These are phyloP conservation scores for Bombus soroeensis DNA, from an alignment of 1,140 invertebrate species.

Conservation along the genomic window DNA sequence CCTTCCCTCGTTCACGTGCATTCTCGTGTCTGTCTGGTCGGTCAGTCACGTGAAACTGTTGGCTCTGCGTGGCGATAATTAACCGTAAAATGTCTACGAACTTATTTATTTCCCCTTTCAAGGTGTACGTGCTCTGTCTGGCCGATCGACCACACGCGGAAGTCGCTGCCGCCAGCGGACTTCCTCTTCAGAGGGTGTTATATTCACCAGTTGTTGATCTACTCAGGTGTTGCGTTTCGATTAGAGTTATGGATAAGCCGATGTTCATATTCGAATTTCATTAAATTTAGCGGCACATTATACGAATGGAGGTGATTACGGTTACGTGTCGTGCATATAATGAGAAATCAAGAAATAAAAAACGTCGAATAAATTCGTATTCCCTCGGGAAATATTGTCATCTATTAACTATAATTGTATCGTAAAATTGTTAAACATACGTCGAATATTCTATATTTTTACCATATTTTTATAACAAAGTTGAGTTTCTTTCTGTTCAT, in stretches of 20 bases:
- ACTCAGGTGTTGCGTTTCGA: background rate
- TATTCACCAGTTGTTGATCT: background rate
- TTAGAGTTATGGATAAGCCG: background rate
- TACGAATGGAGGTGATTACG: background rate
- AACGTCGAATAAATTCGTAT: background rate
- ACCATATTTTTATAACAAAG: background rate
- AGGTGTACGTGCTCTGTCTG: conserved; percentile 42
- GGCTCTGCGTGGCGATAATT: conserved; percentile 73
- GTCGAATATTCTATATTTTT: background rate
- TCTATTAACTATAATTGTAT: too few relatives aligned
- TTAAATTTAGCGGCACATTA: background rate
- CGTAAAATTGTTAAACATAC: too few relatives aligned
- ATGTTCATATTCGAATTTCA: background rate
- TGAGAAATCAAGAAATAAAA: background rate
- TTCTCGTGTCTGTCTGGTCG: conserved; percentile 42
- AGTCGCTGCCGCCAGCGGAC: background rate
- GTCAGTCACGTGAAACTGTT: conserved; percentile 59
- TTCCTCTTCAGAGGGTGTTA: conserved; percentile 1
- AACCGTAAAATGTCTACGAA: conserved; percentile 73
- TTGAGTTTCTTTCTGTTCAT: background rate
- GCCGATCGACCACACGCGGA: conserved; percentile 36
- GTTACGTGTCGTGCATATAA: background rate
- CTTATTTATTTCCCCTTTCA: conserved; percentile 73
- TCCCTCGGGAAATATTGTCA: too few relatives aligned
- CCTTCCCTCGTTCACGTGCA: conserved; percentile 37